phyloP scores from a whole-genome alignment of 2,888 invertebrate species.

The Apodemia mormo region DNA sequence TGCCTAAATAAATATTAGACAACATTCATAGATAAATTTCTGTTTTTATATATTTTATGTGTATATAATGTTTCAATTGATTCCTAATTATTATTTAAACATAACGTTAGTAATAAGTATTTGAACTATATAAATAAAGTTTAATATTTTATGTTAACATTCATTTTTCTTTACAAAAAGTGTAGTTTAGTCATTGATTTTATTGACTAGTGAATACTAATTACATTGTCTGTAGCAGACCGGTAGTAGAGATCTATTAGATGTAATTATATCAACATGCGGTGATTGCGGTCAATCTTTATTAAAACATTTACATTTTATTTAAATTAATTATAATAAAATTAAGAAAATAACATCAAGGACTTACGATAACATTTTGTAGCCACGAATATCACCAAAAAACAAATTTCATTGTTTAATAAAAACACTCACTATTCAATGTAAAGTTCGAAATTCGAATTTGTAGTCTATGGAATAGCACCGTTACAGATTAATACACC shows the following conservation, averaged over 20 bases:
- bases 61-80: too few species aligned
- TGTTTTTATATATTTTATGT: too few species aligned
- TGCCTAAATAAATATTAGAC: too few species aligned
- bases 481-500: conserved; percentile 19
- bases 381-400: conserved; percentile 53
- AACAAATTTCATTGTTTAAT: conserved; percentile 51
- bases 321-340: conserved; percentile 20
- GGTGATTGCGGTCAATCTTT: conserved; percentile 36
- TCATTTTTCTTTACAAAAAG: too few species aligned
- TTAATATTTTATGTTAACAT: too few species aligned
- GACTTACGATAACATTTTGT: conserved; percentile 56
- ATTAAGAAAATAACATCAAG: conserved; percentile 37
- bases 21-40: too few species aligned
- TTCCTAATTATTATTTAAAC: too few species aligned
- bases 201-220: neutral
- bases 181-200: neutral
- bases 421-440: conserved; percentile 23
- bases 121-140: too few species aligned
- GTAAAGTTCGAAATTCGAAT: conserved; percentile 11
- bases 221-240: neutral
- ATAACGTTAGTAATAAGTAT: too few species aligned
- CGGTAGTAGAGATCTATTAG: conserved; percentile 30
- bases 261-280: conserved; percentile 51
- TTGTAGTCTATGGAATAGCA: conserved; percentile 31
- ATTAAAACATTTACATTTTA: neutral